These are phyloP conservation scores for Dasyurus viverrinus DNA, from an alignment of 2,113 vertebrate genomes.

Conservation along the genomic window DNA sequence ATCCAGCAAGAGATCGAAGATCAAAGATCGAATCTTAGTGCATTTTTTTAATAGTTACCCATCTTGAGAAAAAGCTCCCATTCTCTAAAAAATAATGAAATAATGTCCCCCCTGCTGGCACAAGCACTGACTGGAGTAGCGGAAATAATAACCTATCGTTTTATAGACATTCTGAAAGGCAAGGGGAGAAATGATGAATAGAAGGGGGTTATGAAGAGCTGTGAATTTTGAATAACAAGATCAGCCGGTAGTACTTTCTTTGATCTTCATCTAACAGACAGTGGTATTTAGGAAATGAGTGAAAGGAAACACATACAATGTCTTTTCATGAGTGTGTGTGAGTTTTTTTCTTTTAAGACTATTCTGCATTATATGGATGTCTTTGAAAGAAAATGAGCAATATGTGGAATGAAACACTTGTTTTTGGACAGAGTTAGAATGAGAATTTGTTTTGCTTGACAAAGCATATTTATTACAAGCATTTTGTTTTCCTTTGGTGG, in stretches of 20 bases:
- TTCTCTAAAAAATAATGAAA: conserved; percentile 79
- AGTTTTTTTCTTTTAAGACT: conserved; percentile 37
- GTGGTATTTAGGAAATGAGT: conserved; percentile 43
- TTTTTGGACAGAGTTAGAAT: not conserved
- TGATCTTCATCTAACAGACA: conserved; percentile 56
- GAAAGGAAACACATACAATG: conserved; percentile 53
- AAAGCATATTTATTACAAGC: not conserved
- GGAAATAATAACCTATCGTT: conserved; percentile 77
- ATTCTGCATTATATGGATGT: conserved; percentile 48
- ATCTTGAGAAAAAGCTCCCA: conserved; percentile 68
- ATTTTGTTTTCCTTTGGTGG: not conserved
- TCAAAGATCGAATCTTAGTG: conserved; percentile 40
- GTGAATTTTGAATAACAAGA: conserved; percentile 56
- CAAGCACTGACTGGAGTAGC: conserved; percentile 64
- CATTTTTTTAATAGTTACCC: conserved; percentile 73
- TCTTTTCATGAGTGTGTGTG: conserved; percentile 42
- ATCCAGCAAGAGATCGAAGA: conserved; percentile 44
- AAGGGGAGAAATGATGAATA: conserved; percentile 59
- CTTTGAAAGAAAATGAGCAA: conserved; percentile 48
- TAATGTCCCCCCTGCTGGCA: conserved; percentile 70
- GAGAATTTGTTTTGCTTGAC: not conserved
- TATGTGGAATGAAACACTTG: not conserved
- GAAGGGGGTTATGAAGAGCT: conserved; percentile 60
- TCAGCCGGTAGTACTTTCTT: conserved; percentile 57
- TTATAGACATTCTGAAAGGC: conserved; percentile 67